Evolutionary conservation across 2,888 invertebrate species (phyloP), one percentile per base, ranked within the genome.

Genomic region (Cheilosia impressa): DNA sequence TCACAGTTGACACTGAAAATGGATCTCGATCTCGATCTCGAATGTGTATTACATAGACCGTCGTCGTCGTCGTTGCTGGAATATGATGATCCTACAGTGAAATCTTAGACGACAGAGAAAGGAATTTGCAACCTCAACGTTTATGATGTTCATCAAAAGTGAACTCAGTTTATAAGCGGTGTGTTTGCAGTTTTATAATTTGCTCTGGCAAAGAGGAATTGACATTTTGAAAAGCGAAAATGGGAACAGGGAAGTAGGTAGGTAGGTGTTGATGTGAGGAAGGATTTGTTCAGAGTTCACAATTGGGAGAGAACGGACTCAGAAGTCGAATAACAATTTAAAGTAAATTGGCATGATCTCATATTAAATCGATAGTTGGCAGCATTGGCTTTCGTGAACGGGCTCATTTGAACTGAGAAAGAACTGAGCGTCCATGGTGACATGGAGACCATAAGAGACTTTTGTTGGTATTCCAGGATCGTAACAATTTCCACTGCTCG

Each of bases 1-100:
- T 58, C 24, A 65, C n/a, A 27, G 76, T 78, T 84, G 79, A 84
- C 79, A 84, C 52, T 84, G 83, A 79, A 84, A 84, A 79, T 73
- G 60, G 53, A 63, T 77, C 41, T 53, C 62, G 38, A 63, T 77
- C 41, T 53, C 62, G 38, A 41, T 52, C 15, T 52, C 22, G 52
- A 47, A 34, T 50, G 41, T 69, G 50, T 41, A 41, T 57, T 19
- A 50, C 38, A 6, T 22, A 62, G 17, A 60, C 50, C n/a, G 5
- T 24, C 43, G 19, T 24, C 43, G 19, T 24, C 58, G 17, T 9
- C 47, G 62, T 43, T 71, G 57, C 58, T 15, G 55, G 50, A 62
- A 79, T 68, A 69, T 63, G 66, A 63, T 63, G 69, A 84, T 79
- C 73, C 73, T 73, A 68, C 19, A 65, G 45, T 84, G 83, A 84